phyloP scores from a whole-genome alignment of 1,140 invertebrate genomes.

The Ostrea denselamellosa region DNA sequence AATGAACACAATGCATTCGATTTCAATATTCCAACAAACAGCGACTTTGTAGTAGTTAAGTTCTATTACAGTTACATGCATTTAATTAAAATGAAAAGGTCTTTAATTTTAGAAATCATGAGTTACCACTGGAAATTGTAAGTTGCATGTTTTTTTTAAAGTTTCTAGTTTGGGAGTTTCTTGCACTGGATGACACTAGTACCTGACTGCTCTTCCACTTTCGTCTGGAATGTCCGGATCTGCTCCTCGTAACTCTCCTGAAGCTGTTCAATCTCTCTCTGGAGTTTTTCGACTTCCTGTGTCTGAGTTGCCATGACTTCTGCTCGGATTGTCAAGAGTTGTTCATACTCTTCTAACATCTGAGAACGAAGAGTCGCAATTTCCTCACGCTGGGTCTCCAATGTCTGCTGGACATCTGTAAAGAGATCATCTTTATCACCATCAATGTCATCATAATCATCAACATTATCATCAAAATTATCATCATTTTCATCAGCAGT shows the following conservation, averaged over 20 bases:
- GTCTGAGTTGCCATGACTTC: slow-evolving; percentile 63
- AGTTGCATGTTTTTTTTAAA: no score
- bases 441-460: neutral
- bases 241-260: slow-evolving; percentile 66
- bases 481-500: neutral
- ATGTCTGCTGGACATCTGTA: slow-evolving; percentile 64
- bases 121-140: no score
- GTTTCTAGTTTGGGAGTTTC: no score
- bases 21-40: no score
- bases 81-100: no score
- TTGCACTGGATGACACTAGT: no score
- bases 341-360: slow-evolving; percentile 68
- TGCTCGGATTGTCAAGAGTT: slow-evolving; percentile 60
- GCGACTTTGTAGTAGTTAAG: no score
- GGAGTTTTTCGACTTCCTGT: slow-evolving; percentile 64
- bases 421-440: neutral
- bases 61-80: no score
- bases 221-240: slow-evolving; percentile 61
- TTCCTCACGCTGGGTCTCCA: slow-evolving; percentile 69
- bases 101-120: no score
- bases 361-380: slow-evolving; percentile 62
- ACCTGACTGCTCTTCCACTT: slow-evolving; percentile 58
- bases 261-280: slow-evolving; percentile 67
- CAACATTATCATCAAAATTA: neutral
- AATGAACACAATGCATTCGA: no score